Evolutionary conservation across 2,888 invertebrate genomes (phyloP).

Genomic region (Epiperipatus broadwayi): DNA sequence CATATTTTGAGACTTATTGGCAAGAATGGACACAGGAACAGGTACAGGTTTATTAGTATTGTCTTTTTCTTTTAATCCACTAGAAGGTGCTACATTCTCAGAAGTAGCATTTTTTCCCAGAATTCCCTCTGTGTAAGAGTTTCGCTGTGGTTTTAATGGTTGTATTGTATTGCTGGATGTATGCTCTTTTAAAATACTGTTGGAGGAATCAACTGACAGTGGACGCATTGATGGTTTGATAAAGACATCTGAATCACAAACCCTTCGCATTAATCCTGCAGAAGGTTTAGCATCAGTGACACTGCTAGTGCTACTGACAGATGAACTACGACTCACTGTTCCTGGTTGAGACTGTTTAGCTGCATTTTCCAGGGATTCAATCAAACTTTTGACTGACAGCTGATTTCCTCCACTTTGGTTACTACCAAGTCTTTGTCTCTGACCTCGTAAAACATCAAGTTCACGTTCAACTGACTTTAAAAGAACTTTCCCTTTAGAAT

Average conservation of each 20-base stretch:
- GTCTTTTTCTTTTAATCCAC: slow-evolving; percentile 12
- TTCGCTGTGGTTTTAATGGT: slow-evolving; percentile 13
- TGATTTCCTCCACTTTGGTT: slow-evolving; percentile 27
- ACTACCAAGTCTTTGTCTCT: no score
- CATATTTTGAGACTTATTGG: slow-evolving; percentile 39
- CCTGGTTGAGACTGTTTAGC: slow-evolving; percentile 28
- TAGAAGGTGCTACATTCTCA: background rate
- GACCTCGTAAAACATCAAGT: no score
- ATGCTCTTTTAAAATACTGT: slow-evolving; percentile 13
- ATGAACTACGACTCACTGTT: slow-evolving; percentile 39
- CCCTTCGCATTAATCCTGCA: slow-evolving; percentile 16
- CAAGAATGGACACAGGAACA: slow-evolving; percentile 27
- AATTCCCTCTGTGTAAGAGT: slow-evolving; percentile 14
- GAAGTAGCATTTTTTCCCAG: slow-evolving; percentile 9
- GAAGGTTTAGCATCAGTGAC: slow-evolving; percentile 32
- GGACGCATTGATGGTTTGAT: slow-evolving; percentile 16
- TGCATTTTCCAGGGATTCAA: slow-evolving; percentile 73
- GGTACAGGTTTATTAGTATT: slow-evolving; percentile 16
- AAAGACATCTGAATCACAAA: slow-evolving; percentile 16
- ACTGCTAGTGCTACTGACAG: slow-evolving; percentile 41
- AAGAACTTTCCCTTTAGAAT: background rate
- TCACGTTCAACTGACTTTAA: slow-evolving; percentile 8
- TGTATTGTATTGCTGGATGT: slow-evolving; percentile 14
- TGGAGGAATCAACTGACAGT: slow-evolving; percentile 12
- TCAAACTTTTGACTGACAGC: slow-evolving; percentile 69